Evolutionary conservation across 2,888 invertebrate genomes (phyloP), one percentile per base, ranked within the genome.

Genomic region (Heterodera filipjevi): DNA sequence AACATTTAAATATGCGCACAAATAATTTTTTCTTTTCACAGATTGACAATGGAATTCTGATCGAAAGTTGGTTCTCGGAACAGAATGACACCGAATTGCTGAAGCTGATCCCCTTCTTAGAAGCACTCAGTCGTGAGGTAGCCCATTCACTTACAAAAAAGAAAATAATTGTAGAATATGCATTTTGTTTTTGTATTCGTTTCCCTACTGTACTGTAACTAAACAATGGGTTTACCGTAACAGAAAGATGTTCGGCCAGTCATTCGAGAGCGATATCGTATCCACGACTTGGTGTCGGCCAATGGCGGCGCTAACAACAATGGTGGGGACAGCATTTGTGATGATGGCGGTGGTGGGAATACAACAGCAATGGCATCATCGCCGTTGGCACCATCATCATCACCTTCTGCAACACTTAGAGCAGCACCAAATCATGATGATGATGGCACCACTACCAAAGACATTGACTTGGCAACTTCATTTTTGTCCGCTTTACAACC

Each of bases 31-130:
- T 66, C 10, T 59, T 1, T 27, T 8, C 22, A 10, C 27, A 59
- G 59, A 90, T 96, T 80, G 83, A 84, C 53, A 96, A 96, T 91
- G 96, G 96, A 39, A 96, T 96, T 84, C 96, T 96, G 0, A 96
- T 97, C 85, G 95, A 95, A 91, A 95, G 95, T 90, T 96, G 96
- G 96, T 97, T 96, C 90, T 93, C 94, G 84, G 95, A 96, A 91
- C 93, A 93, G 88, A 93, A 92, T 76, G 96, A 96, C 91, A 93
- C 93, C 59, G 96, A 96, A 89, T 92, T 97, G 77, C 93, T 95
- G 87, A 95, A 96, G 89, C 91, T 96, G 85, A 91, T 96, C 90
- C 96, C 96, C 49, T 96, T 96, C 91, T 91, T 97, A 85, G 95
- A 96, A 90, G 92, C 73, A 3, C 66, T 80, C 44, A 71, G 70